A percentile compares a stretch with the other conserved stretches of the same genome.
phyloP scores from a whole-genome alignment of 2,113 vertebrate species.

The Callospermophilus lateralis region DNA sequence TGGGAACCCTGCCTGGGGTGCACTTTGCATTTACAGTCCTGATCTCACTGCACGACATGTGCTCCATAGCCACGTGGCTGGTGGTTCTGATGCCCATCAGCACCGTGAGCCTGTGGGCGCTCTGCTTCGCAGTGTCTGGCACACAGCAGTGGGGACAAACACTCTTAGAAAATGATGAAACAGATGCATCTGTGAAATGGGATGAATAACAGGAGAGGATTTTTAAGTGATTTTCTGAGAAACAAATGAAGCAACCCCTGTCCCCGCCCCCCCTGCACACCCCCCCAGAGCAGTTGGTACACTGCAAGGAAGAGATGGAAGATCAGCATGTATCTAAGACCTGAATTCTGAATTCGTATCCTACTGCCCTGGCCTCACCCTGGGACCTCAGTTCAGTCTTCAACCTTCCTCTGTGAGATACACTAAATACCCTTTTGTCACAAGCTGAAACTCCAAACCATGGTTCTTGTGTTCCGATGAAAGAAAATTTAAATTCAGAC shows the following conservation, averaged over 20 bases:
- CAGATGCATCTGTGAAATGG: not conserved
- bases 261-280: too few species aligned
- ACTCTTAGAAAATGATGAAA: not conserved
- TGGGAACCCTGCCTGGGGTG: not conserved
- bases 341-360: not conserved
- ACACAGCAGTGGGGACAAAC: not conserved
- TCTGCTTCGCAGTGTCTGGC: not conserved
- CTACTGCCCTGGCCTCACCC: not conserved
- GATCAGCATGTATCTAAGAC: too few species aligned
- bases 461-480: too few species aligned
- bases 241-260: not conserved
- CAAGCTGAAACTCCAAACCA: too few species aligned
- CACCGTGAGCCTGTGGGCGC: not conserved
- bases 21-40: not conserved
- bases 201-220: not conserved
- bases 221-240: not conserved
- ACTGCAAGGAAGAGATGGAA: not conserved
- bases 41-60: not conserved
- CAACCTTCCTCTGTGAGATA: not conserved
- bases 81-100: not conserved
- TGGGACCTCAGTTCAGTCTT: not conserved
- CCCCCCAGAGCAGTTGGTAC: not conserved
- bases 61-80: rapidly evolving
- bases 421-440: not conserved
- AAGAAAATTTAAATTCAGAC: too few species aligned